Conservation (phyloP, 2,888 invertebrate genomes). For the Epinotia bilunana region DNA sequence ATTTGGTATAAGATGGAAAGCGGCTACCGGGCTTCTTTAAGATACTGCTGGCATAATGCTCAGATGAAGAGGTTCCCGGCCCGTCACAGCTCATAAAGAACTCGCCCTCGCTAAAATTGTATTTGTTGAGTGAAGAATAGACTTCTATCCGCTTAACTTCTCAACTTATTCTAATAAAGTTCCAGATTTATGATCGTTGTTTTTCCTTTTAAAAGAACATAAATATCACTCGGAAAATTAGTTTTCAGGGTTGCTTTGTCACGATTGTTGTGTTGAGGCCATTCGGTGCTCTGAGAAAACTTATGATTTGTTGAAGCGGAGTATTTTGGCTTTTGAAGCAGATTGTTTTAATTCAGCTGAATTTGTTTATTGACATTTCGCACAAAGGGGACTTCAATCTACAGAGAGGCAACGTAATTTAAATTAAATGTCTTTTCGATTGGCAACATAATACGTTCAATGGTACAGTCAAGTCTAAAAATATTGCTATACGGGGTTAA, state of each 20-base stretch:
- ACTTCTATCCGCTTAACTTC: slow-evolving; percentile 34
- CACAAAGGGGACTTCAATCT: no score
- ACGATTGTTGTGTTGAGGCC: slow-evolving; percentile 4
- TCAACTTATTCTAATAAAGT: slow-evolving; percentile 36
- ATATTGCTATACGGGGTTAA: no score
- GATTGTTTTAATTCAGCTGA: neutral
- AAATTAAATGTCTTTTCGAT: no score
- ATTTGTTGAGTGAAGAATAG: slow-evolving; percentile 32
- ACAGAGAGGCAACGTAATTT: no score
- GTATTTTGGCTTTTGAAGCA: neutral
- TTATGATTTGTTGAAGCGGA: neutral
- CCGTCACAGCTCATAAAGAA: slow-evolving; percentile 9
- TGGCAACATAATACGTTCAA: no score
- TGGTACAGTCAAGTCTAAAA: no score
- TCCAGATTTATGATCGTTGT: slow-evolving; percentile 37
- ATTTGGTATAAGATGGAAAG: no score
- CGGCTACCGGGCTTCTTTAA: no score
- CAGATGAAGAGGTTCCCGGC: neutral
- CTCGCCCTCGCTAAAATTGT: slow-evolving; percentile 17
- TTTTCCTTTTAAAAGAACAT: slow-evolving; percentile 36
- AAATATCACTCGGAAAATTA: slow-evolving; percentile 32
- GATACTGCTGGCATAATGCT: no score
- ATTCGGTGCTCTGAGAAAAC: neutral
- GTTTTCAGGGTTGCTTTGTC: slow-evolving; percentile 32
- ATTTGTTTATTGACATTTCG: no score